Evolutionary conservation across 2,113 vertebrate species (phyloP).

Genomic region (Calonectris borealis): DNA sequence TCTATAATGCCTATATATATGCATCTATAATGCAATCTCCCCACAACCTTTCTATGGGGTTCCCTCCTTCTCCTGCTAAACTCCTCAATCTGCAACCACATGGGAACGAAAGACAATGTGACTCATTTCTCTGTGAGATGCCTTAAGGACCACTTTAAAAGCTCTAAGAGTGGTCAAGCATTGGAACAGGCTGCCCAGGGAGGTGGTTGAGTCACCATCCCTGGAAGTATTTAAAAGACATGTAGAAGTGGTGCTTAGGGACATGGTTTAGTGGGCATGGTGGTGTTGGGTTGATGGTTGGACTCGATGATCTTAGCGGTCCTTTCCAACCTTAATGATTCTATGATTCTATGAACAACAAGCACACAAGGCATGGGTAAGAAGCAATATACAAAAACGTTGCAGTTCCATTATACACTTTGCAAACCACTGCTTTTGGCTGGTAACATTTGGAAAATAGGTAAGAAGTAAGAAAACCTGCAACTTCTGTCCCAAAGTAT

Average conservation of each 20-base stretch:
- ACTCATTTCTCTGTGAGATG: neutral
- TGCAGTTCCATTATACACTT: neutral
- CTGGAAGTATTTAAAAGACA: no score
- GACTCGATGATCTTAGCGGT: no score
- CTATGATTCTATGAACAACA: neutral
- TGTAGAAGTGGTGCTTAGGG: no score
- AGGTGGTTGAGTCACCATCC: no score
- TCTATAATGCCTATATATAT: neutral
- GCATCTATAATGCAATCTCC: neutral
- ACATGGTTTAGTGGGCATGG: no score
- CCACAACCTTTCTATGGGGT: neutral
- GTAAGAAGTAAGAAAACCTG: neutral
- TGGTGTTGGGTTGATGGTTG: no score
- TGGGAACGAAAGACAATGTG: rapidly evolving
- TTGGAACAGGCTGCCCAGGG: no score
- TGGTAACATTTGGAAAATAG: neutral
- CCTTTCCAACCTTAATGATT: no score
- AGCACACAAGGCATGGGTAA: neutral
- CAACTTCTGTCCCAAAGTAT: neutral
- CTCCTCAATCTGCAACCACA: neutral
- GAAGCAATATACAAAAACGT: neutral
- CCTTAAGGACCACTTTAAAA: neutral
- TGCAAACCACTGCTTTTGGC: neutral
- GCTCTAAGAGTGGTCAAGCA: neutral
- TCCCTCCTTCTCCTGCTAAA: neutral